A percentile compares a stretch with the other conserved stretches of the same genome.
Conservation (phyloP, 2,113 vertebrate genomes). For the Heloderma charlesbogerti region DNA sequence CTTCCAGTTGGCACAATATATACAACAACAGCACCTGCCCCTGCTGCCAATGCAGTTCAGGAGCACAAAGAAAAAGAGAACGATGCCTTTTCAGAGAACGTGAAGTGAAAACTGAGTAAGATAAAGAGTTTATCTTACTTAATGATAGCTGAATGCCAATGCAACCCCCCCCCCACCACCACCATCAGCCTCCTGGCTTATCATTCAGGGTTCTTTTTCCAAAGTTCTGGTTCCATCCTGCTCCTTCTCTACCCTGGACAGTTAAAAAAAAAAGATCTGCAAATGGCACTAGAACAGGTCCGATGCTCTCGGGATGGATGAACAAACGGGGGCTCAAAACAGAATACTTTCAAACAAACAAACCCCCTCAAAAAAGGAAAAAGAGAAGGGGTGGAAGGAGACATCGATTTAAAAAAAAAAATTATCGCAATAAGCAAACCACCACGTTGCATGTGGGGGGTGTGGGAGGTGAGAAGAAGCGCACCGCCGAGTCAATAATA, state of each 20-base stretch:
- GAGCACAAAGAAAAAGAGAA: neutral
- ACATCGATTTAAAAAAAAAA: neutral
- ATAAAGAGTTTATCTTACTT: neutral
- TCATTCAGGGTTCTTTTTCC: neutral
- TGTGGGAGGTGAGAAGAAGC: neutral
- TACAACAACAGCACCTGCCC: neutral
- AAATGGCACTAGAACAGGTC: neutral
- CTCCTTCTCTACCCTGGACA: neutral
- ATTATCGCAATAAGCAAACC: constrained; percentile 9
- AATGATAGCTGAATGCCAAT: neutral
- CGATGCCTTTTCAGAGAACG: too few species aligned
- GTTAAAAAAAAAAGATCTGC: neutral
- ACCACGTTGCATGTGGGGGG: too few species aligned
- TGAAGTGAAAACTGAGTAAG: neutral
- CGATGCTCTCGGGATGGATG: neutral
- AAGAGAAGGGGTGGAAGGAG: neutral
- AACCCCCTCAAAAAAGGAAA: neutral
- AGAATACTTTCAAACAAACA: neutral
- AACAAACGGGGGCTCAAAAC: neutral
- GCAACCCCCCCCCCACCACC: neutral
- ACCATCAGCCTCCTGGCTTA: too few species aligned
- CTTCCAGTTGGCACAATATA: neutral
- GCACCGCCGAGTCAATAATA: constrained; percentile 88
- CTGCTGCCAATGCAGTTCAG: too few species aligned
- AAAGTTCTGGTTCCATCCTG: too few species aligned